Evolutionary conservation across 2,113 vertebrate genomes (phyloP).

Genomic region (Syrmaticus mikado): DNA sequence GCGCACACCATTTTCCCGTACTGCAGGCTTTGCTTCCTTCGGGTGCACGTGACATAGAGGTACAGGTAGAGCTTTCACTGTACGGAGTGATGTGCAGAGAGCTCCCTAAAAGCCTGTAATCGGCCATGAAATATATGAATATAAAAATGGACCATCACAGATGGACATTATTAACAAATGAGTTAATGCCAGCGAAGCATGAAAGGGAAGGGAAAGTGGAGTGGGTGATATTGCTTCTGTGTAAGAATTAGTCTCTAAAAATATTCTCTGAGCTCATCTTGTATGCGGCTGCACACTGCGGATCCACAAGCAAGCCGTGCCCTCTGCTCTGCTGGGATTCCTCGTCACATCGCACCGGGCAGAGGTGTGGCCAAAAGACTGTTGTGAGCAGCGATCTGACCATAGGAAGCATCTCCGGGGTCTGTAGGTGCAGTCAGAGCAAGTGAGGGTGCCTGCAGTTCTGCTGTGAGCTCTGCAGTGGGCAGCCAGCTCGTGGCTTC

Average conservation of each 20-base stretch:
- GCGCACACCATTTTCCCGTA: accelerated
- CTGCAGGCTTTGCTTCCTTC: background rate
- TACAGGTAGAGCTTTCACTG: background rate
- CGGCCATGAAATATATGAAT: background rate
- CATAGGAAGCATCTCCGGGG: background rate
- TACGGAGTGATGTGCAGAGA: background rate
- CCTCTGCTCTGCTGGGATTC: background rate
- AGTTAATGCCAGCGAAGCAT: background rate
- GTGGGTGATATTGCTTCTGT: background rate
- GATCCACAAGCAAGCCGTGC: background rate
- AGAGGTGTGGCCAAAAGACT: background rate
- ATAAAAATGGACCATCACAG: background rate
- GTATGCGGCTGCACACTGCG: background rate
- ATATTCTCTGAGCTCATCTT: background rate
- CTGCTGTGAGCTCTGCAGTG: background rate
- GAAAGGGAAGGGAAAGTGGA: background rate
- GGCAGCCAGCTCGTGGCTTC: background rate
- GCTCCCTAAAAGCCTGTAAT: constrained; percentile 2
- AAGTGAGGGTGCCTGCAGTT: background rate
- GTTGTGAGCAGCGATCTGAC: background rate
- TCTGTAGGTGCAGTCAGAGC: background rate
- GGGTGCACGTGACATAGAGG: background rate
- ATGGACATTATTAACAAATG: constrained; percentile 38
- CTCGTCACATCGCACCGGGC: accelerated
- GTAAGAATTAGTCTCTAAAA: background rate